Percentiles rank a stretch among this genome's conserved stretches.
phyloP scores from a whole-genome alignment of 2,888 invertebrate species.

The Suillia variegata region DNA sequence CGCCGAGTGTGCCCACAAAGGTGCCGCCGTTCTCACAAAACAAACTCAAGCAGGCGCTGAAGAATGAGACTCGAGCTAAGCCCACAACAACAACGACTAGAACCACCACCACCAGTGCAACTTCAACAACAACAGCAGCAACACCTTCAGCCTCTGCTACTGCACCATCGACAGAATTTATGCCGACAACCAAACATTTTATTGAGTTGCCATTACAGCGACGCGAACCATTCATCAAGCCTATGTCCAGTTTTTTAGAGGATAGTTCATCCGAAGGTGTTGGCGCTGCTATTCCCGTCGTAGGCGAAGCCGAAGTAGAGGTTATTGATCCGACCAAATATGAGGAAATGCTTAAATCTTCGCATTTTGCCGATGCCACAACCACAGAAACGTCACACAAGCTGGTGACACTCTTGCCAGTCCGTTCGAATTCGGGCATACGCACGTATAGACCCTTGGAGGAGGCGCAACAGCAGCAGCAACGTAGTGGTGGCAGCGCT shows the following conservation, averaged over 20 bases:
- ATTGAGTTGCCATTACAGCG: slow-evolving; percentile 36
- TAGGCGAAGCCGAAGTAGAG: slow-evolving; percentile 61
- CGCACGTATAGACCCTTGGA: slow-evolving; percentile 69
- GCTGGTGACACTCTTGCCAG: slow-evolving; percentile 75
- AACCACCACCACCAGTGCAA: slow-evolving; percentile 17
- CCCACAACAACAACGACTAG: slow-evolving; percentile 33
- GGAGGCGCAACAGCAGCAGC: slow-evolving; percentile 29
- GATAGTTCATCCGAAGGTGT: slow-evolving; percentile 47
- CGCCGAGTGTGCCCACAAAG: slow-evolving; percentile 53
- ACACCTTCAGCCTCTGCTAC: slow-evolving; percentile 6
- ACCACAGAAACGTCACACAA: slow-evolving; percentile 55
- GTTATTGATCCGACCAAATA: slow-evolving; percentile 60
- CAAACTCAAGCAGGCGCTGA: slow-evolving; percentile 50
- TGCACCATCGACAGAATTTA: slow-evolving; percentile 3
- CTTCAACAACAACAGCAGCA: slow-evolving; percentile 21
- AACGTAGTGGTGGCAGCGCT: slow-evolving; percentile 30
- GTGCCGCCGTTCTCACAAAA: slow-evolving; percentile 58
- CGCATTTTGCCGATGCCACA: slow-evolving; percentile 47
- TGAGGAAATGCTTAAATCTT: slow-evolving; percentile 58
- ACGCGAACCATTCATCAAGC: slow-evolving; percentile 47
- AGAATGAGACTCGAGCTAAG: slow-evolving; percentile 41
- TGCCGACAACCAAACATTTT: slow-evolving; percentile 29
- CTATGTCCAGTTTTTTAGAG: slow-evolving; percentile 50
- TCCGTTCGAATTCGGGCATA: slow-evolving; percentile 79
- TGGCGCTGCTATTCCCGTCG: slow-evolving; percentile 52